A percentile compares a stretch with the other conserved stretches of the same genome.
These are phyloP conservation scores for Chloroceryle aenea DNA, from an alignment of 2,113 vertebrate genomes.

Conservation along the genomic window DNA sequence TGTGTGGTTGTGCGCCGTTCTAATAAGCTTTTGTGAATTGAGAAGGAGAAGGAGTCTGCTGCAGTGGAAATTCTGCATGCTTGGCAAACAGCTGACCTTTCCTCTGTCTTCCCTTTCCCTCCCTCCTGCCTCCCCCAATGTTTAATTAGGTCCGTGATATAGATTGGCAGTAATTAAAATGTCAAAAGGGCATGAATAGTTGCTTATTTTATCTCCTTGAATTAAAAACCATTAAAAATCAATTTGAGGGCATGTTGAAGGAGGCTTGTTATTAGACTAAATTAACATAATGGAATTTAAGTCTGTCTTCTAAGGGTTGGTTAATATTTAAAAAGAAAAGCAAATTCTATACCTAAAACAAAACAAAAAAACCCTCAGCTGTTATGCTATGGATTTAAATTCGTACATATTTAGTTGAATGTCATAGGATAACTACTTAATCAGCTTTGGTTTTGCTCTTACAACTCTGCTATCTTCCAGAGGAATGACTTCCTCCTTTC, in stretches of 20 bases:
- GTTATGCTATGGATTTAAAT: background rate
- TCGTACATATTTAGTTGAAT: background rate
- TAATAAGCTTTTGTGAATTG: background rate
- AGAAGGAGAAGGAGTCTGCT: background rate
- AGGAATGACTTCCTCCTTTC: background rate
- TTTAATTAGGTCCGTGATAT: slow-evolving; percentile 46
- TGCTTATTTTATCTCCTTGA: slow-evolving; percentile 64
- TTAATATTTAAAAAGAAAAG: background rate
- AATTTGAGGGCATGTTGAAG: slow-evolving; percentile 62
- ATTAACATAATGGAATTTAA: slow-evolving; percentile 54
- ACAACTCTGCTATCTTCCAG: background rate
- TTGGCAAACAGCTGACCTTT: background rate
- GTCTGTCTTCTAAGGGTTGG: background rate
- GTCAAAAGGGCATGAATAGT: slow-evolving; percentile 37
- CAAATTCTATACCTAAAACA: background rate
- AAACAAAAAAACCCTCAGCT: background rate
- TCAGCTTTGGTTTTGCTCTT: background rate
- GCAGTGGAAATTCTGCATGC: background rate
- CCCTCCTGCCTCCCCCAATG: background rate
- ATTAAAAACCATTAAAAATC: slow-evolving; percentile 66
- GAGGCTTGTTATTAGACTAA: slow-evolving; percentile 45
- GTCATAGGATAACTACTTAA: background rate
- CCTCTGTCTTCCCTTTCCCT: background rate
- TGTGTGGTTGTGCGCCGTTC: background rate
- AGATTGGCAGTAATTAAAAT: slow-evolving; percentile 38